Conservation (phyloP, 2,797 vertebrate genomes). For the Leptatherina wallacei region DNA sequence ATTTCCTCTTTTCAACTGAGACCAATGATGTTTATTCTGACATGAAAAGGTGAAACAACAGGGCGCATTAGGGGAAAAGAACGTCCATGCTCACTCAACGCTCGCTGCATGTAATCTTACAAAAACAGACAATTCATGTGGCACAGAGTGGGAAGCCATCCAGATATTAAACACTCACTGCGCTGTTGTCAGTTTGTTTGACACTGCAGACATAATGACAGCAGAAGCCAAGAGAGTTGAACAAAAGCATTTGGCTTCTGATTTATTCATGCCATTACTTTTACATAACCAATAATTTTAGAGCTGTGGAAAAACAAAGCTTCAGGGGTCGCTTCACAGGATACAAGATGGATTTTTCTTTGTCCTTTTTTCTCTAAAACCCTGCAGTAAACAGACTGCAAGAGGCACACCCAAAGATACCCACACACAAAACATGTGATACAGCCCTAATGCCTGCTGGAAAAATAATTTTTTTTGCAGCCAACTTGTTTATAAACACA, state of each 20-base stretch:
- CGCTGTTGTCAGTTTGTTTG: constrained; percentile 55
- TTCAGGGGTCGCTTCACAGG: constrained; percentile 48
- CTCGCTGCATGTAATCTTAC: constrained; percentile 32
- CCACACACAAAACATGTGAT: constrained; percentile 17
- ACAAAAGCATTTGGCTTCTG: constrained; percentile 35
- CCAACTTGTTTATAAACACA: constrained; percentile 45
- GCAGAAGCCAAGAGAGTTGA: constrained; percentile 27
- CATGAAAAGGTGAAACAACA: constrained; percentile 34
- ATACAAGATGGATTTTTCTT: constrained; percentile 63
- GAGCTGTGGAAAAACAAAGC: constrained; percentile 62
- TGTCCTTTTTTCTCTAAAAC: constrained; percentile 48
- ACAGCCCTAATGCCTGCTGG: constrained; percentile 34
- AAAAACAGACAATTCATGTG: constrained; percentile 47
- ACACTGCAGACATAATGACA: constrained; percentile 49
- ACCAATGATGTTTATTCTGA: constrained; percentile 16
- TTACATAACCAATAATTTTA: constrained; percentile 65
- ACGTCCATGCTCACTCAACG: constrained; percentile 26
- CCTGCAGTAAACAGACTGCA: constrained; percentile 45
- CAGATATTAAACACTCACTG: constrained; percentile 39
- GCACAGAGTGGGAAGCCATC: constrained; percentile 31
- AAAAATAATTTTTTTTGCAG: constrained; percentile 44
- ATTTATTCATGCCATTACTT: constrained; percentile 59
- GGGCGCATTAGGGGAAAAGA: constrained; percentile 20
- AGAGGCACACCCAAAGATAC: constrained; percentile 11
- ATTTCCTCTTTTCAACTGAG: constrained; percentile 9